These are phyloP conservation scores for Naja naja DNA, from an alignment of 2,113 vertebrate species.

Conservation along the genomic window DNA sequence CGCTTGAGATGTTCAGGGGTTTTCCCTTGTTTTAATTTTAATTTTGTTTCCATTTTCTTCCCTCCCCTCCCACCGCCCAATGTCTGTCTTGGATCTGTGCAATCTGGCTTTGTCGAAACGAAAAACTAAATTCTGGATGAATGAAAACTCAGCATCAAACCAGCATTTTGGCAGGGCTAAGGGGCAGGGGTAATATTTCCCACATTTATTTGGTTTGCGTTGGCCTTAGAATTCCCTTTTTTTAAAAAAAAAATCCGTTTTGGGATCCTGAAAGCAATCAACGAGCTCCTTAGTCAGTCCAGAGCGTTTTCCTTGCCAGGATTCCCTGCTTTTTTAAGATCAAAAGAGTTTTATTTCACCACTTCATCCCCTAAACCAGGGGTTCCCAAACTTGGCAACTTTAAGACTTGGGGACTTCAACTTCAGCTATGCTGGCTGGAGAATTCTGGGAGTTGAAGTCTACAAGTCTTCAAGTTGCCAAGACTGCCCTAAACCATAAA, in stretches of 20 bases:
- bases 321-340: not conserved
- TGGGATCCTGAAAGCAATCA: not conserved
- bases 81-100: not conserved
- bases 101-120: not conserved
- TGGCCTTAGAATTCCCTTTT: not conserved
- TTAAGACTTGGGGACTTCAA: too few relatives aligned
- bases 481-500: too few relatives aligned
- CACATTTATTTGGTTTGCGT: not conserved
- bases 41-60: not conserved
- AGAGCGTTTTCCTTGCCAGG: not conserved
- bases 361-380: not conserved
- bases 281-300: not conserved
- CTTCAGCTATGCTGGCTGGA: too few relatives aligned
- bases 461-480: too few relatives aligned
- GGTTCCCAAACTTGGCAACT: too few relatives aligned
- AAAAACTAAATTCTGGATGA: not conserved
- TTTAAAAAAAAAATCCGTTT: too few relatives aligned
- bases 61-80: not conserved
- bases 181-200: not conserved
- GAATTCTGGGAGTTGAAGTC: too few relatives aligned
- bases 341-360: not conserved
- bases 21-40: not conserved
- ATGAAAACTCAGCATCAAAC: not conserved
- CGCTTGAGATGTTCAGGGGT: not conserved
- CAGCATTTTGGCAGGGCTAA: too few relatives aligned